phyloP scores from a whole-genome alignment of 2,113 vertebrate species.

The Seriola rivoliana region DNA sequence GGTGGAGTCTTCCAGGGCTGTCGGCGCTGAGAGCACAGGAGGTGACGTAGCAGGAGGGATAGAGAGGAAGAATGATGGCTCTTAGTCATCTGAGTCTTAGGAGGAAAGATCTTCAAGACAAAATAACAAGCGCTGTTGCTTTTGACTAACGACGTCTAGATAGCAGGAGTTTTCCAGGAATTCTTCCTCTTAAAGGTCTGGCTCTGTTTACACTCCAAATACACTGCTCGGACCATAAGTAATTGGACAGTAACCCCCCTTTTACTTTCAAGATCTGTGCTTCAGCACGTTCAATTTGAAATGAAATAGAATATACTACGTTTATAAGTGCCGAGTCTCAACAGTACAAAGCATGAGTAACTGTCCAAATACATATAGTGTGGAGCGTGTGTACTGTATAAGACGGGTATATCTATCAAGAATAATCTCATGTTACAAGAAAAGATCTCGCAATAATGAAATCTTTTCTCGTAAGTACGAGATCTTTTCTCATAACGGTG shows the following conservation, averaged over 20 bases:
- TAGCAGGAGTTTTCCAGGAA: too few relatives aligned
- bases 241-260: not conserved
- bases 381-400: too few relatives aligned
- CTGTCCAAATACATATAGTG: too few relatives aligned
- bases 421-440: too few relatives aligned
- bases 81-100: not conserved
- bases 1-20: constrained; percentile 22
- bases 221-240: not conserved
- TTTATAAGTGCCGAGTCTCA: not conserved
- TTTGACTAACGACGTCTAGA: not conserved
- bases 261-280: not conserved
- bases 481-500: too few relatives aligned
- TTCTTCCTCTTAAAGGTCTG: not conserved
- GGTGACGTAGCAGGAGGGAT: not conserved
- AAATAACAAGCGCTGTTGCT: not conserved
- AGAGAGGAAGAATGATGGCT: not conserved
- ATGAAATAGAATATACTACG: not conserved
- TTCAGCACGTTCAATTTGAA: not conserved
- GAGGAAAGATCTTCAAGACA: not conserved
- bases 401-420: too few relatives aligned
- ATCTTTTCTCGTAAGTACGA: too few relatives aligned
- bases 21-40: constrained; percentile 23
- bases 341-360: too few relatives aligned
- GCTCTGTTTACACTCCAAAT: not conserved
- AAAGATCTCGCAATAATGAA: too few relatives aligned